Evolutionary conservation across 2,888 invertebrate genomes (phyloP).

Genomic region (Heliconius charithonia): DNA sequence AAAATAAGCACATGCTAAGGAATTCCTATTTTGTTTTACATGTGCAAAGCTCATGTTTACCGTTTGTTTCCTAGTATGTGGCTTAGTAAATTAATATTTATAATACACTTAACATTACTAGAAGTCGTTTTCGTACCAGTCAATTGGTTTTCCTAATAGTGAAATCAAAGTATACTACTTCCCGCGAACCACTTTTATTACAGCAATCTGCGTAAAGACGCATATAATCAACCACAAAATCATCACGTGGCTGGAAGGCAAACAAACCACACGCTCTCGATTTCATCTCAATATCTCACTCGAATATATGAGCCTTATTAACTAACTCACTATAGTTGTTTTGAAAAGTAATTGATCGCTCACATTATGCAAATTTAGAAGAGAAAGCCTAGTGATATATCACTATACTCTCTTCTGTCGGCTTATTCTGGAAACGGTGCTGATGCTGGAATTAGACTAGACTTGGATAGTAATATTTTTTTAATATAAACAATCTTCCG

Average conservation of each 20-base stretch:
- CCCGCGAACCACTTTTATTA: slow-evolving; percentile 8
- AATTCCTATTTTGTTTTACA: slow-evolving; percentile 36
- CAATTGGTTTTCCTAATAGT: slow-evolving; percentile 1
- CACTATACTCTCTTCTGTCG: neutral
- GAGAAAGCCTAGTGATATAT: neutral
- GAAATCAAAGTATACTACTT: slow-evolving; percentile 5
- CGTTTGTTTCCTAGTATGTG: slow-evolving; percentile 34
- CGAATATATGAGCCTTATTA: slow-evolving; percentile 21
- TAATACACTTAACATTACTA: slow-evolving; percentile 18
- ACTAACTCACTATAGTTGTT: neutral
- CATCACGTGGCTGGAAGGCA: slow-evolving; percentile 36
- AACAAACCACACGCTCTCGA: slow-evolving; percentile 43
- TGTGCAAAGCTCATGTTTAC: slow-evolving; percentile 30
- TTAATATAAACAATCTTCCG: neutral
- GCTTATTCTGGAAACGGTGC: neutral
- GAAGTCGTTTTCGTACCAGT: neutral
- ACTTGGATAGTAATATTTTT: neutral
- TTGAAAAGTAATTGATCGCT: neutral
- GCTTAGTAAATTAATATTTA: slow-evolving; percentile 43
- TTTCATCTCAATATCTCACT: slow-evolving; percentile 37
- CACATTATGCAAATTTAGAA: neutral
- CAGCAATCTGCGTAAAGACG: slow-evolving; percentile 14
- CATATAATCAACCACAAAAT: slow-evolving; percentile 13
- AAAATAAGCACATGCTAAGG: slow-evolving; percentile 36
- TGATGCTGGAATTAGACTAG: neutral